A percentile compares a stretch with the other conserved stretches of the same genome.
Evolutionary conservation across 2,888 invertebrate species (phyloP).

Genomic region (Erynnis tages): DNA sequence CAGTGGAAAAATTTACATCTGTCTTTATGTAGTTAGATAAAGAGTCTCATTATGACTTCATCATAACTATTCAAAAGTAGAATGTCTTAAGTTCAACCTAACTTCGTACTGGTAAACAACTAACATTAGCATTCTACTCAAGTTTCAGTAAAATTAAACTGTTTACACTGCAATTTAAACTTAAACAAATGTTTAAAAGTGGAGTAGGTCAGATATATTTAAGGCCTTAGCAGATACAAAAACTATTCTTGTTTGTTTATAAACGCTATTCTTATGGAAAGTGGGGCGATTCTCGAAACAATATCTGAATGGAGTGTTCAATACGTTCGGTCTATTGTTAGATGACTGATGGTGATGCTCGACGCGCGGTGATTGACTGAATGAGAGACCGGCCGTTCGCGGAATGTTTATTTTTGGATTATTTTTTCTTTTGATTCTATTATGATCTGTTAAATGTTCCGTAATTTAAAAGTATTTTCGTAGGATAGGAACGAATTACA

Average conservation of each 20-base stretch:
- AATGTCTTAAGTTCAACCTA: no score
- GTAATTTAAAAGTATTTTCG: no score
- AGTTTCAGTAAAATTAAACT: no score
- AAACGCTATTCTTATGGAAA: neutral
- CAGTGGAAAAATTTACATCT: neutral
- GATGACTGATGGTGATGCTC: neutral
- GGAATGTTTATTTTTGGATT: neutral
- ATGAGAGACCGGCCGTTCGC: constrained; percentile 8
- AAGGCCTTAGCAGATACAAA: no score
- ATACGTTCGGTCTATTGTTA: constrained; percentile 2
- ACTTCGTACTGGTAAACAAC: neutral
- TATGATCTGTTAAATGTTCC: no score
- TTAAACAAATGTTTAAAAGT: neutral
- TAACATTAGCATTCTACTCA: no score
- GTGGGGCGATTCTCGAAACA: neutral
- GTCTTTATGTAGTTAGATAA: no score
- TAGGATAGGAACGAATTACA: no score
- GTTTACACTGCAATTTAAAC: neutral
- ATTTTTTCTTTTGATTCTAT: no score
- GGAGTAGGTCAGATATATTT: no score
- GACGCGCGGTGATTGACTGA: constrained; percentile 11
- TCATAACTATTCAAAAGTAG: no score
- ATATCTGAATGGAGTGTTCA: neutral
- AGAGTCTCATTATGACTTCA: no score
- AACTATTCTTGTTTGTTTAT: constrained; percentile 3